Percentiles rank a stretch among this genome's conserved stretches.
phyloP scores from a whole-genome alignment of 2,888 invertebrate species.

The Habroteleia sp. region DNA sequence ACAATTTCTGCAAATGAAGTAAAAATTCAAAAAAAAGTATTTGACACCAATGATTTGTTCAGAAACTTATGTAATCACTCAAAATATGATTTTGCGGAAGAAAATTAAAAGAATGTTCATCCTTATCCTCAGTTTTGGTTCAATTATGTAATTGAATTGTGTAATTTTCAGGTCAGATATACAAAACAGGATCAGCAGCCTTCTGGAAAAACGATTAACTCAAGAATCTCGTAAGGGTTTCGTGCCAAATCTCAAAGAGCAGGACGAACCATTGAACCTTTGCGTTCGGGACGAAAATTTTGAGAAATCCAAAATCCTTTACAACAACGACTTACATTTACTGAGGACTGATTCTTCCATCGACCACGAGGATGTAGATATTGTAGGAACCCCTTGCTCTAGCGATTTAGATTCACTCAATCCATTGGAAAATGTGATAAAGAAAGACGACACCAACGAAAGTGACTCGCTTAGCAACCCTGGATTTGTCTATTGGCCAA shows the following conservation, averaged over 20 bases:
- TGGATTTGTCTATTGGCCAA: conserved; percentile 87
- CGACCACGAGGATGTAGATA: conserved; percentile 82
- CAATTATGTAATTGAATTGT: too few relatives aligned
- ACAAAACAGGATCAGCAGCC: conserved; percentile 87
- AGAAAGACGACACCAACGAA: conserved; percentile 81
- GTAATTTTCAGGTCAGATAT: conserved; percentile 82
- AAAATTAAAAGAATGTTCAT: too few relatives aligned
- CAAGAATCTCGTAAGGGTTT: conserved; percentile 84
- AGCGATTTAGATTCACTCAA: conserved; percentile 54
- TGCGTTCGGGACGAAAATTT: conserved; percentile 90
- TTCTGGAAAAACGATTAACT: conserved; percentile 86
- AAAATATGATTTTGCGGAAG: too few relatives aligned
- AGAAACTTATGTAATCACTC: too few relatives aligned
- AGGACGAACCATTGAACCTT: conserved; percentile 90
- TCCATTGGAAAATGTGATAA: conserved; percentile 74
- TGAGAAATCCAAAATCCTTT: conserved; percentile 85
- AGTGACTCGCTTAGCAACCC: conserved; percentile 76
- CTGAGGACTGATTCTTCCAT: conserved; percentile 84
- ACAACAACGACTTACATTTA: conserved; percentile 83
- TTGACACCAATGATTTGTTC: too few relatives aligned
- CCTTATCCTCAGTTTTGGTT: too few relatives aligned
- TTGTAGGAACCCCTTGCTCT: conserved; percentile 59
- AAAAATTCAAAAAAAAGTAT: too few relatives aligned
- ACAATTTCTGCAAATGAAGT: too few relatives aligned
- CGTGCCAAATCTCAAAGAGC: conserved; percentile 81